Evolutionary conservation across 2,797 vertebrate species (phyloP).

Genomic region (Poeciliopsis paucimaculata): DNA sequence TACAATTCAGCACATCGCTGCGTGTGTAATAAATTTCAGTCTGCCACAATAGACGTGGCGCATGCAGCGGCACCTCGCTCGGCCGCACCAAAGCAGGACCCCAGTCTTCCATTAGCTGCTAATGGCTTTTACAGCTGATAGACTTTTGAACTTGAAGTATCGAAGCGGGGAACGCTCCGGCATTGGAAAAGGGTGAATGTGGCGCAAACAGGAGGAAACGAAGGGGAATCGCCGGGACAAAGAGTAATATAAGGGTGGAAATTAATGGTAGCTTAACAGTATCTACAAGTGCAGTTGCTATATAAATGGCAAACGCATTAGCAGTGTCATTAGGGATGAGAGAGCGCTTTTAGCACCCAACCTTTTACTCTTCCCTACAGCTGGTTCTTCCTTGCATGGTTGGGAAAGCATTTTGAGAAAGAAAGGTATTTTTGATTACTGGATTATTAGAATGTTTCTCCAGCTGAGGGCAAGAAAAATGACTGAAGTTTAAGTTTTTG

Average conservation of each 20-base stretch:
- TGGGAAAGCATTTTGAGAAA: constrained; percentile 23
- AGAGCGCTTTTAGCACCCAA: constrained; percentile 59
- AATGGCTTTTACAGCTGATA: constrained; percentile 61
- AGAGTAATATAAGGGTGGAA: constrained; percentile 3
- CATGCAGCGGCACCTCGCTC: constrained; percentile 36
- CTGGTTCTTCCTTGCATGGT: constrained; percentile 5
- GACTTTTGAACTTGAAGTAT: constrained; percentile 48
- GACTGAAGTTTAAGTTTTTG: background rate
- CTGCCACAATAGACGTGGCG: constrained; percentile 50
- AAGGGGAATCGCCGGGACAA: background rate
- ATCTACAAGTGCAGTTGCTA: constrained; percentile 25
- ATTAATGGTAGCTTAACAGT: constrained; percentile 34
- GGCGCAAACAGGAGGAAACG: constrained; percentile 18
- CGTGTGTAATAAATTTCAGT: constrained; percentile 69
- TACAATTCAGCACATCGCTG: constrained; percentile 63
- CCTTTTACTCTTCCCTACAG: constrained; percentile 39
- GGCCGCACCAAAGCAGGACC: constrained; percentile 42
- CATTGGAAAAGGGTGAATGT: constrained; percentile 18
- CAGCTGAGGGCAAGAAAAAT: background rate
- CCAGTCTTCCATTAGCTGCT: constrained; percentile 69
- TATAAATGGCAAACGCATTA: constrained; percentile 72
- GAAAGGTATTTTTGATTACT: constrained; percentile 31
- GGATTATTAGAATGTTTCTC: constrained; percentile 17
- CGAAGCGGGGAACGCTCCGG: constrained; percentile 6
- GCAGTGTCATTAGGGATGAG: constrained; percentile 43